Percentiles rank a stretch among this genome's conserved stretches.
Conservation (phyloP, 2,888 invertebrate species). For the Pimpla rufipes region DNA sequence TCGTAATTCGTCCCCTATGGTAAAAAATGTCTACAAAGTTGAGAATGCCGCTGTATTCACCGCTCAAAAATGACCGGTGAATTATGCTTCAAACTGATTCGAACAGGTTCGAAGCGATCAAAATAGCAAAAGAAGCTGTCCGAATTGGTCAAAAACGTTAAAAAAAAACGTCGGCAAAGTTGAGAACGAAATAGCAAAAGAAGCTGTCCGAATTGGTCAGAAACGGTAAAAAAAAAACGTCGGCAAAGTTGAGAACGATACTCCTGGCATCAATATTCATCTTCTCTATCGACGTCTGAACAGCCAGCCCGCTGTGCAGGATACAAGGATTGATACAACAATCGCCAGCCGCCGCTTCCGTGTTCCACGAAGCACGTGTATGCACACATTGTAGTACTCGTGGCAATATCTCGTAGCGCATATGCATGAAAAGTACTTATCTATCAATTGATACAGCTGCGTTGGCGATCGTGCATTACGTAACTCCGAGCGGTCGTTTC, state of each 20-base stretch:
- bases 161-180: too few relatives aligned
- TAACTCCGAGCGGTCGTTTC: slow-evolving; percentile 23
- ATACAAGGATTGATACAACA: slow-evolving; percentile 9
- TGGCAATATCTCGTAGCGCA: not conserved
- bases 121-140: not conserved
- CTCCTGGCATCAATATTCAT: not conserved
- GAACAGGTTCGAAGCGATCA: not conserved
- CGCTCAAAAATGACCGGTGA: too few relatives aligned
- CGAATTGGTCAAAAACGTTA: not conserved
- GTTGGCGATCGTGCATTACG: slow-evolving; percentile 25
- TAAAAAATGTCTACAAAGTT: too few relatives aligned
- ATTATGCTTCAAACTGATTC: not conserved
- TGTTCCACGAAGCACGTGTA: not conserved
- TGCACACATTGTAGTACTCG: slow-evolving; percentile 21
- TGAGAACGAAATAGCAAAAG: not conserved
- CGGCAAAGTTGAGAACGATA: too few relatives aligned
- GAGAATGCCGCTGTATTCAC: too few relatives aligned
- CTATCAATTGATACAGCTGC: slow-evolving; percentile 47
- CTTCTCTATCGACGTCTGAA: not conserved
- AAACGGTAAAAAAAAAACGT: not conserved
- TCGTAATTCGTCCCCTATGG: too few relatives aligned
- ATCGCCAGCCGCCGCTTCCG: slow-evolving; percentile 1
- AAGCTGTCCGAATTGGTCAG: not conserved
- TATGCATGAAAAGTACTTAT: slow-evolving; percentile 11
- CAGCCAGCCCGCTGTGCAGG: not conserved